These are phyloP conservation scores for Acleris emargana DNA, from an alignment of 2,888 invertebrate species.

Conservation along the genomic window DNA sequence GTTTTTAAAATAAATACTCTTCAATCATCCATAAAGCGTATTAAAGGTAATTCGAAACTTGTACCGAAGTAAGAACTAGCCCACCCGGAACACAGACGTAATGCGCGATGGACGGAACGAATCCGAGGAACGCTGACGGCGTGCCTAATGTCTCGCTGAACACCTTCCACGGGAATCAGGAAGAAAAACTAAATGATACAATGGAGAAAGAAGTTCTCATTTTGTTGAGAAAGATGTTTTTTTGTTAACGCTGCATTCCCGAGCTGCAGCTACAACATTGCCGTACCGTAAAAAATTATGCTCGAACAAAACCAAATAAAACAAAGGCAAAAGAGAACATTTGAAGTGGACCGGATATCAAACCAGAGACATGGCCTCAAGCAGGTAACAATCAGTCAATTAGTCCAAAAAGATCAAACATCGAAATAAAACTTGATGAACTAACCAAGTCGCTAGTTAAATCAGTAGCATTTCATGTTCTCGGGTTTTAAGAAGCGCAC, in stretches of 20 bases:
- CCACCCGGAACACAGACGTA: conserved; percentile 32
- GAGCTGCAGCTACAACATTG: neutral
- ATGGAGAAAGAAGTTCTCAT: conserved; percentile 1
- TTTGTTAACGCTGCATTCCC: conserved; percentile 6
- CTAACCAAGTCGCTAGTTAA: conserved; percentile 11
- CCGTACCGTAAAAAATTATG: no score
- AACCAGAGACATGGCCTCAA: no score
- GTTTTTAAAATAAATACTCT: conserved; percentile 5
- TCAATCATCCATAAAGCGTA: conserved; percentile 14
- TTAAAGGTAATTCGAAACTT: conserved; percentile 27
- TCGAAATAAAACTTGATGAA: neutral
- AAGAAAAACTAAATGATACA: conserved; percentile 26
- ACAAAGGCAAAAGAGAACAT: no score
- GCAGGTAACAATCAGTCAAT: no score
- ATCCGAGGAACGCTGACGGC: conserved; percentile 23
- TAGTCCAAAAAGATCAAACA: neutral
- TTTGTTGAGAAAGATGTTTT: conserved; percentile 18
- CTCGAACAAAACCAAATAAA: no score
- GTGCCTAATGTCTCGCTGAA: conserved; percentile 20
- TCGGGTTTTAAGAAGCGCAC: conserved; percentile 14
- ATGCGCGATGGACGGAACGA: conserved; percentile 29
- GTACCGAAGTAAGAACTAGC: conserved; percentile 19
- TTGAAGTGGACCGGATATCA: no score
- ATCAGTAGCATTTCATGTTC: conserved; percentile 17
- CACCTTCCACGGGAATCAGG: conserved; percentile 26